Conservation (phyloP, 64 coral and sea anemone species). For the Platygyra sinensis region DNA sequence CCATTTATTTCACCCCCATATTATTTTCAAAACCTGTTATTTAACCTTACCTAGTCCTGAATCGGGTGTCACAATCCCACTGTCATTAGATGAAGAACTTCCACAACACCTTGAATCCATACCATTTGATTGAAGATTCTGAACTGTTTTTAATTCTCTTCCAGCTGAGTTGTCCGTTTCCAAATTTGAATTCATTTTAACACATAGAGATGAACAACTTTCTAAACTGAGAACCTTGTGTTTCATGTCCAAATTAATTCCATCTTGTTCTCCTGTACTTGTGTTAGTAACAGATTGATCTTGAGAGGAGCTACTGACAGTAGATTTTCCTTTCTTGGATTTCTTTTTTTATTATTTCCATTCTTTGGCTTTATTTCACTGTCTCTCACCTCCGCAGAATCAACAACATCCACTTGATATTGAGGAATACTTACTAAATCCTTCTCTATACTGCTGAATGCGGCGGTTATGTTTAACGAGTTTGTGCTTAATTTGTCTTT, state of each 20-base stretch:
- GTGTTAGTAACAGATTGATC: background rate
- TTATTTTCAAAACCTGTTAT: background rate
- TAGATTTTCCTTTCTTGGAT: conserved; percentile 28
- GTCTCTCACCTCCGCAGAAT: background rate
- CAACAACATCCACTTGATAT: background rate
- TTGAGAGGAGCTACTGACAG: background rate
- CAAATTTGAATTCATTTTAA: conserved; percentile 34
- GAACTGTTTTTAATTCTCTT: background rate
- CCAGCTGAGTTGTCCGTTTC: conserved; percentile 48
- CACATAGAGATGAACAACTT: conserved; percentile 25
- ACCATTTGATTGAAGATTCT: background rate
- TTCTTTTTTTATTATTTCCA: conserved; percentile 10
- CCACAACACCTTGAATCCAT: background rate
- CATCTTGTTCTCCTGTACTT: background rate
- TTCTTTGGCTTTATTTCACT: background rate
- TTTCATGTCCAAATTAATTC: background rate
- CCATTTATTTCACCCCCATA: background rate
- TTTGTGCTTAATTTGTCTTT: conserved; percentile 41
- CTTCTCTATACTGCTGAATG: conserved; percentile 7
- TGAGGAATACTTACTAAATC: conserved; percentile 18
- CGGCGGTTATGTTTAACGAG: background rate
- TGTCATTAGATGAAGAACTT: conserved; percentile 24
- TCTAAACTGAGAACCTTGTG: conserved; percentile 10
- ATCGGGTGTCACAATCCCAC: conserved; percentile 41
- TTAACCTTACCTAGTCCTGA: conserved; percentile 21